Evolutionary conservation across 2,113 vertebrate genomes (phyloP), one percentile per base, ranked within the genome.

Genomic region (Caranx ignobilis): DNA sequence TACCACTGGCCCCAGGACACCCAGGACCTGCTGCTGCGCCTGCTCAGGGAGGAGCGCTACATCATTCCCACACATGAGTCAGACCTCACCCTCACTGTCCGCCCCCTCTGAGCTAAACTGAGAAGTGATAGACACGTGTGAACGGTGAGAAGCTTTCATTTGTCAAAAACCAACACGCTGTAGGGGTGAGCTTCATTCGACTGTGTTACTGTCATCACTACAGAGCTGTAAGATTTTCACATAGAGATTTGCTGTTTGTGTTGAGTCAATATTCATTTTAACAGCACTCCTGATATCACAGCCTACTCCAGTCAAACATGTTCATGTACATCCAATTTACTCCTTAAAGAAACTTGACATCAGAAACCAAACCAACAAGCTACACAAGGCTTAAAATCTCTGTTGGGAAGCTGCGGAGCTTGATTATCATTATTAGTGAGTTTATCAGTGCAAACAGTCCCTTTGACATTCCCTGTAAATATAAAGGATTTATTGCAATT

Each of bases 1-100:
- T 99, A 96, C 83, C 95, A 88, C 61, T 99, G 97, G 97, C 97
- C 97, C 2, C 88, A 87, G 55, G 96, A 98, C 80, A 95, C 91
- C 60, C 93, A 96, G 86, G 96, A 97, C 82, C 96, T 99, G 84
- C 94, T 99, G 41, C 73, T 99, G 84, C 94, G 98, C 47, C 92
- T 99, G 63, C 93, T 98, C 68, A 90, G 97, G 73, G 96, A 97
- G 89, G 97, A 99, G 71, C 96, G 97, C 61, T 98, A 97, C 1
- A 87, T 98, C 94, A 93, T 94, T 89, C 97, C 97, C 35, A 96
- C 94, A 0, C 50, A 94, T 26, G 96, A 95, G 89, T 35, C 92
- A 70, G 90, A 96, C 83, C 96, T 98, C 54, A 97, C 96, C 6
- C 96, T 99, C 73, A 96, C 96, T 61, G 94, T 98, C 0, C 90